Evolutionary conservation across 2,113 vertebrate genomes (phyloP).

Genomic region (Hirundichthys speculiger): DNA sequence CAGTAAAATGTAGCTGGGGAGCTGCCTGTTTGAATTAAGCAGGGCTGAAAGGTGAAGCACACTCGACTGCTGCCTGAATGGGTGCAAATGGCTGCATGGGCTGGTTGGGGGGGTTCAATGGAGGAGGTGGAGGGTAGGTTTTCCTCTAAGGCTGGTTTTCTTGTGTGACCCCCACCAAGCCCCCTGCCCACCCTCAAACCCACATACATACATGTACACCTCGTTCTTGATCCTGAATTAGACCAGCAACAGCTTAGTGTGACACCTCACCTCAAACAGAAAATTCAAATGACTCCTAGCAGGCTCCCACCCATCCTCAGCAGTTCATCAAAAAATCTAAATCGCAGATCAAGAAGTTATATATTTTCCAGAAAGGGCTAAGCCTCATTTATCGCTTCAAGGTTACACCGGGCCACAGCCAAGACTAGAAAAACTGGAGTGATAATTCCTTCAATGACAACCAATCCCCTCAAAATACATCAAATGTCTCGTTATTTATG

Average conservation of each 20-base stretch:
- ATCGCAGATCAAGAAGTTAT: too few relatives aligned
- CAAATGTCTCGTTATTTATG: too few relatives aligned
- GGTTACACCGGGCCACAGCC: too few relatives aligned
- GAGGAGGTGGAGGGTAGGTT: slow-evolving; percentile 29
- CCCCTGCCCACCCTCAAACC: slow-evolving; percentile 30
- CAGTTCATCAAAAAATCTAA: slow-evolving; percentile 9
- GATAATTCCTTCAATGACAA: too few relatives aligned
- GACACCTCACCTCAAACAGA: slow-evolving; percentile 8
- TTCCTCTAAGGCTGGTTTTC: slow-evolving; percentile 50
- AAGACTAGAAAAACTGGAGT: too few relatives aligned
- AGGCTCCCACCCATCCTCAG: slow-evolving; percentile 27
- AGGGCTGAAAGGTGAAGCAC: slow-evolving; percentile 66
- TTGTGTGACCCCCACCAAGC: not conserved
- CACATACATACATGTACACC: too few relatives aligned
- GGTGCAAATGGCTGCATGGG: slow-evolving; percentile 31
- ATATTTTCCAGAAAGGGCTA: too few relatives aligned
- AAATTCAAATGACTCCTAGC: slow-evolving; percentile 41
- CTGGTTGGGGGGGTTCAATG: slow-evolving; percentile 39
- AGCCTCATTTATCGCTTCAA: too few relatives aligned
- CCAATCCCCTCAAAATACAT: too few relatives aligned
- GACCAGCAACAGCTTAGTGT: not conserved
- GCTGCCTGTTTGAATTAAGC: slow-evolving; percentile 55
- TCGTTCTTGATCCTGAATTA: not conserved
- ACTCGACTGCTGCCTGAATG: slow-evolving; percentile 53
- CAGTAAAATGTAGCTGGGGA: slow-evolving; percentile 47